These are phyloP conservation scores for Deroplatys truncata DNA, from an alignment of 2,888 invertebrate species.

Conservation along the genomic window DNA sequence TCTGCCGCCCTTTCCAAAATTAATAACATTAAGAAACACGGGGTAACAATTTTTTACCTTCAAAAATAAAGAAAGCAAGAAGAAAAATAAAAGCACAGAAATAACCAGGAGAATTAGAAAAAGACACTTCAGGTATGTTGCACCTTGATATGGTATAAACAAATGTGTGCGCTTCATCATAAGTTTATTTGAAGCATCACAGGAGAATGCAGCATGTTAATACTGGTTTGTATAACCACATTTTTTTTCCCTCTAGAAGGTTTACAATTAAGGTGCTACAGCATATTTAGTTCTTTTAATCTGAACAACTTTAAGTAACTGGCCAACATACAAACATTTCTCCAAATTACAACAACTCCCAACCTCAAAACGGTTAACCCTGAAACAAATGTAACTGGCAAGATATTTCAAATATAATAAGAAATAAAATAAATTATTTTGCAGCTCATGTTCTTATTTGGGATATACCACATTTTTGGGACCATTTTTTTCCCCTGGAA, in stretches of 20 bases:
- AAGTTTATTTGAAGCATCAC: neutral
- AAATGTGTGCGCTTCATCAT: neutral
- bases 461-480: neutral
- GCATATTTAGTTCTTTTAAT: neutral
- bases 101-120: too few relatives aligned
- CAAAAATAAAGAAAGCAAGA: neutral
- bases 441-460: neutral
- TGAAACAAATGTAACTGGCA: neutral
- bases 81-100: too few relatives aligned
- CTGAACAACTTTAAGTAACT: neutral
- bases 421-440: neutral
- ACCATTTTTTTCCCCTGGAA: neutral
- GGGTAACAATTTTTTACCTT: neutral
- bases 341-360: neutral
- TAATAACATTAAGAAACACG: neutral
- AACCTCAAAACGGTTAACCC: neutral
- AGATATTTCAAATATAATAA: neutral
- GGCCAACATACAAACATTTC: neutral
- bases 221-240: neutral
- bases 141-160: neutral
- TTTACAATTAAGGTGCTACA: neutral
- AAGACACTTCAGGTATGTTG: too few relatives aligned
- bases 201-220: neutral
- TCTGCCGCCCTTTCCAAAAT: too few relatives aligned
- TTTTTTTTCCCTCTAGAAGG: neutral